These are phyloP conservation scores for Bombus balteatus DNA, from an alignment of 1,140 invertebrate species.

Conservation along the genomic window DNA sequence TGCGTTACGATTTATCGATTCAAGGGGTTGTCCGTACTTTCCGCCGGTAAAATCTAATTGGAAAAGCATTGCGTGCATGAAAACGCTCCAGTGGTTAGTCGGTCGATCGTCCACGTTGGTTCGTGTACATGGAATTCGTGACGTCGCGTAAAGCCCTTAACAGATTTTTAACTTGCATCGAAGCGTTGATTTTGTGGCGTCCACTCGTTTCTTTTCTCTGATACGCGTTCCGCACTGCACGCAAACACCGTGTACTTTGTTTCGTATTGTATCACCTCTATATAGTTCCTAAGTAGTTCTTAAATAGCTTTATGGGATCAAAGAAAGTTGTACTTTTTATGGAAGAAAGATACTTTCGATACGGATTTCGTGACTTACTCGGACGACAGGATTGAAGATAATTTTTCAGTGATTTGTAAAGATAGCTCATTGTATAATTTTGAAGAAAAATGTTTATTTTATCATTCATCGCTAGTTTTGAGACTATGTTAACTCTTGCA, in stretches of 20 bases:
- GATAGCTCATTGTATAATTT: background rate
- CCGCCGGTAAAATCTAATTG: conserved; percentile 74
- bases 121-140: conserved; percentile 10
- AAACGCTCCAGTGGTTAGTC: background rate
- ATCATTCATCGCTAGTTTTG: too few relatives aligned
- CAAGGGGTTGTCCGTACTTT: conserved; percentile 67
- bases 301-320: background rate
- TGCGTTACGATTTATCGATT: conserved; percentile 69
- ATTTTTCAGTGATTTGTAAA: background rate
- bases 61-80: conserved; percentile 73
- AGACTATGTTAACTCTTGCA: background rate
- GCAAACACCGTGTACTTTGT: background rate
- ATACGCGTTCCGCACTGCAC: background rate
- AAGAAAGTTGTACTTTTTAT: background rate
- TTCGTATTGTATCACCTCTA: background rate
- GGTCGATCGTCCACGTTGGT: background rate
- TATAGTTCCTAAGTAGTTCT: too few relatives aligned
- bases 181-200: conserved; percentile 42
- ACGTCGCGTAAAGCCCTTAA: conserved; percentile 41
- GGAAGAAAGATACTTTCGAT: background rate
- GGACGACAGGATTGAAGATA: background rate
- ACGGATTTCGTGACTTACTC: background rate
- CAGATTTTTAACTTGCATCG: conserved; percentile 46
- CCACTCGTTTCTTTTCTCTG: background rate
- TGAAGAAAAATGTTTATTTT: background rate